Base-by-base conservation (phyloP, 2,797 vertebrate genomes). In the Cottoperca gobio region DNA sequence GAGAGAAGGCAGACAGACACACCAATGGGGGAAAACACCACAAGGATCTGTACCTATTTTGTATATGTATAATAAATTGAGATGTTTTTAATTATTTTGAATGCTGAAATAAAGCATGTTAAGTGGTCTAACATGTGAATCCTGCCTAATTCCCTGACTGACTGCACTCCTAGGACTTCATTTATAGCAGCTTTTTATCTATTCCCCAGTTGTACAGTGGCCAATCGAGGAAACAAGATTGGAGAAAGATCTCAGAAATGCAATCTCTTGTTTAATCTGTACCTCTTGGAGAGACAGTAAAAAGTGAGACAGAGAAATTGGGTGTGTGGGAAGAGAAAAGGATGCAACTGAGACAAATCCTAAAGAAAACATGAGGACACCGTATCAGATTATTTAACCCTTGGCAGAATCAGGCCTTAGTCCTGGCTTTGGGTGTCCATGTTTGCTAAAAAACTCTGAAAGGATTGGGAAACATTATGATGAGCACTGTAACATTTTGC, bases 21-120 rank as follows among this genome's bases (percentile, higher is more conserved):
- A 94, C 89, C 86, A 73, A 90, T 88, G 88, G 90, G 91, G 91
- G 90, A 87, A 87, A 94, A 93, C 93, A 89, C 86, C 90, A 96
- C 95, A 92, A 95, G 93, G 94, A 96, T 95, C 94, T 97, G 96
- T 97, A 97, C 96, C 96, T 97, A 96, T 96, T 97, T 96, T 98
- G 96, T 98, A 95, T 96, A 95, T 98, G 97, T 99, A 98, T 97
- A 96, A 97, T 96, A 97, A 97, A 96, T 97, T 97, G 96, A 97
- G 97, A 97, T 97, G 97, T 97, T 96, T 97, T 97, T 97, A 98
- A 97, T 97, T 97, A 97, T 98, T 97, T 96, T 97, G 96, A 96
- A 96, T 96, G 97, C 96, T 98, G 97, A 96, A 98, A 98, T 99
- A 98, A 98, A 99, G 97, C 97, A 99, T 97, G 97, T 97, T 97